phyloP scores from a whole-genome alignment of 92 coral and sea anemone genomes.

The Blastomussa wellsi region DNA sequence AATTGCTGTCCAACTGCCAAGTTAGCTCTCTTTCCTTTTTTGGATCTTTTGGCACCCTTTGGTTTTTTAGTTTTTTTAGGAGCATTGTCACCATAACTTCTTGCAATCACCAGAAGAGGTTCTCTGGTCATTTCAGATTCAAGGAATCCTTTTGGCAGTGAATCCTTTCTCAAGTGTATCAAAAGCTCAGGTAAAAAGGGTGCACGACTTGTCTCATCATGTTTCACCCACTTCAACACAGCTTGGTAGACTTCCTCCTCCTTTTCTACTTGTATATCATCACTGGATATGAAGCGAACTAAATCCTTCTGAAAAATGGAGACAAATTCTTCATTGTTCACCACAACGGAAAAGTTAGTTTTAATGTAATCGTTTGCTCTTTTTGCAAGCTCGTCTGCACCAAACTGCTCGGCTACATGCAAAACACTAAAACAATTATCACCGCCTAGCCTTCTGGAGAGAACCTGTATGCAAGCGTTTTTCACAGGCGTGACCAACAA shows the following conservation, averaged over 20 bases:
- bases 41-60: conserved; percentile 36
- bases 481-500: conserved; percentile 64
- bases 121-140: conserved; percentile 43
- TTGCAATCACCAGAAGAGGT: conserved; percentile 30
- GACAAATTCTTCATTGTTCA: conserved; percentile 66
- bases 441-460: conserved; percentile 43
- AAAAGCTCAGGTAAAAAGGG: conserved; percentile 51
- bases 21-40: conserved; percentile 30
- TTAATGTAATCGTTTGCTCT: conserved; percentile 61
- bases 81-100: conserved; percentile 4
- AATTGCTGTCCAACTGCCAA: neutral
- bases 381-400: conserved; percentile 47
- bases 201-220: conserved; percentile 45
- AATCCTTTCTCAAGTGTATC: conserved; percentile 32
- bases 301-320: conserved; percentile 50
- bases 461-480: conserved; percentile 69
- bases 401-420: conserved; percentile 70
- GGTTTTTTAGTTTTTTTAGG: conserved; percentile 37
- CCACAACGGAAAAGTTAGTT: conserved; percentile 51
- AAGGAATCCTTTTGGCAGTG: conserved; percentile 55
- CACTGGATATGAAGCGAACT: conserved; percentile 43
- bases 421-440: conserved; percentile 70
- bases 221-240: conserved; percentile 70
- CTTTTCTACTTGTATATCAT: conserved; percentile 58
- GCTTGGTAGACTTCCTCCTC: conserved; percentile 73